A percentile compares a stretch with the other conserved stretches of the same genome.
Evolutionary conservation across 2,113 vertebrate species (phyloP).

Genomic region (Xiphophorus hellerii): DNA sequence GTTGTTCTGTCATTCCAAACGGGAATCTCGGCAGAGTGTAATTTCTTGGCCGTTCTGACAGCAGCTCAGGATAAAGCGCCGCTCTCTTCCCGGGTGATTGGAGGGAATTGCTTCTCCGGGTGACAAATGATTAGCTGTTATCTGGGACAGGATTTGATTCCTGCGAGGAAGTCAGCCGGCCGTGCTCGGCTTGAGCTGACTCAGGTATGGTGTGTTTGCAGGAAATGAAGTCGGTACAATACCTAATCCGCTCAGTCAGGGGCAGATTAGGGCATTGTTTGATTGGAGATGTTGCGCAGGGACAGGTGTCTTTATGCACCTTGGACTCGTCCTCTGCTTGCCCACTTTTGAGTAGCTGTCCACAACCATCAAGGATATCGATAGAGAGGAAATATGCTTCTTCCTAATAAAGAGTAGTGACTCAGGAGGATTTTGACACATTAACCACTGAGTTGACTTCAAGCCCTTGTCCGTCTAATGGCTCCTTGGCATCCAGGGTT

Average conservation of each 20-base stretch:
- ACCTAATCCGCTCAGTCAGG: slow-evolving; percentile 86
- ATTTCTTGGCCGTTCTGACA: slow-evolving; percentile 94
- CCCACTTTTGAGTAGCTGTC: not conserved
- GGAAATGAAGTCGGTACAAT: slow-evolving; percentile 90
- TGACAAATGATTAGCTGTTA: slow-evolving; percentile 99
- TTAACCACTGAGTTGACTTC: slow-evolving; percentile 65
- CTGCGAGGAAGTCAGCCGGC: slow-evolving; percentile 65
- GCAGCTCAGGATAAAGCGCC: slow-evolving; percentile 90
- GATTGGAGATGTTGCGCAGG: slow-evolving; percentile 77
- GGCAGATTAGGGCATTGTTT: slow-evolving; percentile 86
- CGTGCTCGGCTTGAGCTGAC: slow-evolving; percentile 79
- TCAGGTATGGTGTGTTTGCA: slow-evolving; percentile 91
- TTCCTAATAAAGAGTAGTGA: slow-evolving; percentile 65
- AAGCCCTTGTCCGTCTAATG: slow-evolving; percentile 76
- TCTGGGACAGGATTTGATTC: slow-evolving; percentile 96
- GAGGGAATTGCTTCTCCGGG: slow-evolving; percentile 97
- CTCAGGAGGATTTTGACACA: slow-evolving; percentile 62
- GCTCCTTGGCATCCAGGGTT: slow-evolving; percentile 80
- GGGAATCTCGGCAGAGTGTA: slow-evolving; percentile 77
- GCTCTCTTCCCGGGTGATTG: slow-evolving; percentile 91
- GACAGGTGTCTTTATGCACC: slow-evolving; percentile 37
- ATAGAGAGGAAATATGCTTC: not conserved
- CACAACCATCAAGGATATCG: not conserved
- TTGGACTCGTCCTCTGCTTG: not conserved
- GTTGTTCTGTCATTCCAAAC: slow-evolving; percentile 63